Percentiles rank a stretch among this genome's conserved stretches.
phyloP scores from a whole-genome alignment of 2,113 vertebrate genomes.

The Albula goreensis region DNA sequence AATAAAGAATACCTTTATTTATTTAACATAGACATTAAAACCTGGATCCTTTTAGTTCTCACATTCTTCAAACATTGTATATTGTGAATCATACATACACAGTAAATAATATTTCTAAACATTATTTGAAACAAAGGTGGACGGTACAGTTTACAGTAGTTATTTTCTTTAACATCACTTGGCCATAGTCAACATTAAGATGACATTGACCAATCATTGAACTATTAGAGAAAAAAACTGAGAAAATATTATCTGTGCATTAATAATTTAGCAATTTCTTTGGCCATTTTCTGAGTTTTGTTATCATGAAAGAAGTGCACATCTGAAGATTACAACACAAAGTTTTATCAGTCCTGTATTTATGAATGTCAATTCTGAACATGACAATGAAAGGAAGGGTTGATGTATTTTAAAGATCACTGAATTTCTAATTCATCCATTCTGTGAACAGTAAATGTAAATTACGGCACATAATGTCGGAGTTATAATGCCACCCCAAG shows the following conservation, averaged over 20 bases:
- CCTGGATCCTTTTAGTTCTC: not conserved
- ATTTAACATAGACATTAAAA: not conserved
- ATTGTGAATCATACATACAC: not conserved
- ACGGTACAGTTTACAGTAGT: not conserved
- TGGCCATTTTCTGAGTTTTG: not conserved
- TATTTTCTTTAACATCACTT: not conserved
- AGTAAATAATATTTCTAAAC: not conserved
- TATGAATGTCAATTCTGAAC: not conserved
- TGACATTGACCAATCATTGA: too few relatives aligned
- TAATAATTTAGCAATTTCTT: not conserved
- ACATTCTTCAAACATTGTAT: not conserved
- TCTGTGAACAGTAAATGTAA: conserved; percentile 29
- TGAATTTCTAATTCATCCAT: conserved; percentile 23
- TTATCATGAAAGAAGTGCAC: conserved; percentile 2
- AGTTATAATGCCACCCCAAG: conserved; percentile 31
- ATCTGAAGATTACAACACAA: conserved; percentile 2
- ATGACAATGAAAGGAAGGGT: conserved; percentile 1
- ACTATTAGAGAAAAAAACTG: not conserved
- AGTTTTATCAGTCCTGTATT: conserved; percentile 1
- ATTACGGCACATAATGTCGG: conserved; percentile 19
- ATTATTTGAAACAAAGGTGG: not conserved
- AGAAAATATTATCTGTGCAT: not conserved
- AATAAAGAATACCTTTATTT: not conserved
- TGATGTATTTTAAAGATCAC: conserved; percentile 28
- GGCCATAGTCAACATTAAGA: not conserved